Evolutionary conservation across 2,113 vertebrate species (phyloP).

Genomic region (Octodon degus): DNA sequence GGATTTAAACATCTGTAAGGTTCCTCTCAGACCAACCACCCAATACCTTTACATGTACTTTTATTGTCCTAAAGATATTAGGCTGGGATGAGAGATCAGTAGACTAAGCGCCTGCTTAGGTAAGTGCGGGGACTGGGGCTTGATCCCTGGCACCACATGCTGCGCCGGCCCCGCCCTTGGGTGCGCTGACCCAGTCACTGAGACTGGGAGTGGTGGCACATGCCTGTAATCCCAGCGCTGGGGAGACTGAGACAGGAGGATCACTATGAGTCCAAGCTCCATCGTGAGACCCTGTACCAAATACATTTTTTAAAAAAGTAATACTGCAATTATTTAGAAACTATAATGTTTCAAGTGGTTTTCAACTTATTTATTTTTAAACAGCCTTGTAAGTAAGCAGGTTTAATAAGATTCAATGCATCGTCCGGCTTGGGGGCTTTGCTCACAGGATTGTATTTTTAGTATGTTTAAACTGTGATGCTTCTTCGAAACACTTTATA

Average conservation of each 20-base stretch:
- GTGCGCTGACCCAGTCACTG: too few species aligned
- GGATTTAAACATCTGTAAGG: background rate
- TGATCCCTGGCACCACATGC: too few species aligned
- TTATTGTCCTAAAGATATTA: conserved; percentile 1
- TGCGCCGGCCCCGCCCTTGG: too few species aligned
- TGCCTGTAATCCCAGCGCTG: too few species aligned
- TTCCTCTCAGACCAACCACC: background rate
- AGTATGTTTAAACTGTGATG: background rate
- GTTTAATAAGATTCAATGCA: background rate
- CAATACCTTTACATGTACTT: background rate
- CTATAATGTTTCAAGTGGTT: background rate
- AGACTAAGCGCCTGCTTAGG: too few species aligned
- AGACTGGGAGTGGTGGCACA: too few species aligned
- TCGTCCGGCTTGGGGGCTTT: background rate
- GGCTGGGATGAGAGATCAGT: too few species aligned
- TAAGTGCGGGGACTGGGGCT: too few species aligned
- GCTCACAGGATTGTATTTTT: background rate
- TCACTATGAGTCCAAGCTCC: too few species aligned
- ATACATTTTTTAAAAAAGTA: background rate
- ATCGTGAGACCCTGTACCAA: too few species aligned
- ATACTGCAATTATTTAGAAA: background rate
- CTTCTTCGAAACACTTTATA: background rate
- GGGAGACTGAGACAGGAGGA: too few species aligned
- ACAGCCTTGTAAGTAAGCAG: background rate
- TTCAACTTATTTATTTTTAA: background rate